Percentiles rank a stretch among this genome's conserved stretches.
These are phyloP conservation scores for Mus spretus DNA, from an alignment of 2,797 vertebrate genomes.

Conservation along the genomic window DNA sequence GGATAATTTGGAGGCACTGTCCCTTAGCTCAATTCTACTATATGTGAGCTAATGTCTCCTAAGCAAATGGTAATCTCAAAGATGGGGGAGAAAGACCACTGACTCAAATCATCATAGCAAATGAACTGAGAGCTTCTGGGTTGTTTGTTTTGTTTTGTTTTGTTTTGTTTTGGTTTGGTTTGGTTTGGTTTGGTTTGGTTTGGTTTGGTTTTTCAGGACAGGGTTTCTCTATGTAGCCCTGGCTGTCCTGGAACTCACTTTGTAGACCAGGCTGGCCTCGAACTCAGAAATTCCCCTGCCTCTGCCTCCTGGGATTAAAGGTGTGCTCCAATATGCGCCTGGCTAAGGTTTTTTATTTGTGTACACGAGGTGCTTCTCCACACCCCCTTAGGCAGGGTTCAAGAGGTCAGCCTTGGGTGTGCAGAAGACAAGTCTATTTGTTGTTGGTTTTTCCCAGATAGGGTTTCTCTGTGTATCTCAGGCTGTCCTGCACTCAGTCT, in stretches of 20 bases:
- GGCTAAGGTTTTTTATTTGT: background rate
- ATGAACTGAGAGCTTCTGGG: background rate
- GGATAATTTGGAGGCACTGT: background rate
- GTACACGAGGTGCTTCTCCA: background rate
- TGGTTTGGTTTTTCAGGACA: too few species aligned
- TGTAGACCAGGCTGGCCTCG: too few species aligned
- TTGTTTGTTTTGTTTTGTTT: too few species aligned
- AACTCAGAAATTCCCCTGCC: too few species aligned
- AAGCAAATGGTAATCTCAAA: background rate
- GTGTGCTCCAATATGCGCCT: too few species aligned
- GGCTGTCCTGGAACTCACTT: too few species aligned
- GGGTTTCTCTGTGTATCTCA: background rate
- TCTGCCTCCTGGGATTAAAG: too few species aligned
- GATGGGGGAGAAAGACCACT: background rate
- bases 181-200: too few species aligned
- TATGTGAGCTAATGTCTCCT: background rate
- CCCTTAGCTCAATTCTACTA: background rate
- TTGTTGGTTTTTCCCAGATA: background rate
- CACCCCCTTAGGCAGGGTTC: background rate
- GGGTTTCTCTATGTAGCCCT: too few species aligned
- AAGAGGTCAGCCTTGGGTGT: background rate
- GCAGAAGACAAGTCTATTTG: background rate
- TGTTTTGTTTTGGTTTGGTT: too few species aligned
- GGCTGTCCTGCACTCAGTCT: background rate
- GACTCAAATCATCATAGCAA: background rate